Percentiles rank a stretch among this genome's conserved stretches.
phyloP scores from a whole-genome alignment of 2,113 vertebrate genomes.

The Spheniscus mendiculus region DNA sequence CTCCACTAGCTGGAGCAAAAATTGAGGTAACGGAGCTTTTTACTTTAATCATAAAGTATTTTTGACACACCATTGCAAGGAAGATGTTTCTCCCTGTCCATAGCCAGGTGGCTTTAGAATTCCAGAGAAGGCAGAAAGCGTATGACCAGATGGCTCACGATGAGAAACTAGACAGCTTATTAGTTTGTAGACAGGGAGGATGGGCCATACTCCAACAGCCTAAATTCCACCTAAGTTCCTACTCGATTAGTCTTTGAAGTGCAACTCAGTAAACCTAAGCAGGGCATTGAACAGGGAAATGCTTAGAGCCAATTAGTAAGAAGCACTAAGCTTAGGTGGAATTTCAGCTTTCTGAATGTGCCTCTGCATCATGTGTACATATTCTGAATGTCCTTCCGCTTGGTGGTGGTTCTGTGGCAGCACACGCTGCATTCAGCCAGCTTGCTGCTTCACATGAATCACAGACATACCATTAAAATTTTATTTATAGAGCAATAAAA shows the following conservation, averaged over 20 bases:
- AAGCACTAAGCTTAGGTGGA: constrained; percentile 16
- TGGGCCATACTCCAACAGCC: background rate
- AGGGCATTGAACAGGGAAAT: constrained; percentile 20
- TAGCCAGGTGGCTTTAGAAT: background rate
- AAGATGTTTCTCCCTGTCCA: background rate
- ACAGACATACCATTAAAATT: background rate
- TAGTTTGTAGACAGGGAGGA: background rate
- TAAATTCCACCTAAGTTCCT: constrained; percentile 18
- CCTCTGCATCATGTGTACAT: background rate
- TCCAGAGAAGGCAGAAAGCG: background rate
- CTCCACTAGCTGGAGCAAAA: background rate
- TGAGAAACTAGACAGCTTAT: background rate
- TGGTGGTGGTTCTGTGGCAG: background rate
- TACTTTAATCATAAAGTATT: background rate
- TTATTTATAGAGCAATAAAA: background rate
- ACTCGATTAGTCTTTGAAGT: constrained; percentile 44
- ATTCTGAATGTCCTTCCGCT: background rate
- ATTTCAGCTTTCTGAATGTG: background rate
- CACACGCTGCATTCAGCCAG: background rate
- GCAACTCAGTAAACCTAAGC: constrained; percentile 10
- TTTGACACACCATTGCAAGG: background rate
- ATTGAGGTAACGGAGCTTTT: background rate
- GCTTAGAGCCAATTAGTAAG: constrained; percentile 16
- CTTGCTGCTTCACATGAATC: background rate
- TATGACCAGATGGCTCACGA: background rate